Conservation (phyloP, 2,113 vertebrate genomes). For the Tragelaphus buxtoni region DNA sequence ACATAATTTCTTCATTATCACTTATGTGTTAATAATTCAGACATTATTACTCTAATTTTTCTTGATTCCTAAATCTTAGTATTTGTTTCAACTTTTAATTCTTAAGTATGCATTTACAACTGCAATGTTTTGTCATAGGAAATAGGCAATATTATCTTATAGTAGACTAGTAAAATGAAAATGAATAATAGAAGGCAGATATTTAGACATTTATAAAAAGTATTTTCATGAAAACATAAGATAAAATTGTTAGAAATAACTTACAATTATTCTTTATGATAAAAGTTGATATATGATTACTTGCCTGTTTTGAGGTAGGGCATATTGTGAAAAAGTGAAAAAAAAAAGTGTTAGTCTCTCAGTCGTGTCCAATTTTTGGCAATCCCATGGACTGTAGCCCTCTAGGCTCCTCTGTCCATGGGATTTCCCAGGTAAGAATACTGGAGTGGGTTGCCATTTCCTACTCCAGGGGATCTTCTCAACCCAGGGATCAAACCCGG, state of each 20-base stretch:
- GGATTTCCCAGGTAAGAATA: not conserved
- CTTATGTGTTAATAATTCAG: not conserved
- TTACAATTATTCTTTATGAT: not conserved
- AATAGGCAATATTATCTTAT: not conserved
- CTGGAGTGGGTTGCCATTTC: not conserved
- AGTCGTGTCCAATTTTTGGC: not conserved
- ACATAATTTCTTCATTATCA: not conserved
- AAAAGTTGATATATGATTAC: not conserved
- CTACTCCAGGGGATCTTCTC: not conserved
- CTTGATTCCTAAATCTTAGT: not conserved
- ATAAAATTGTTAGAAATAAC: not conserved
- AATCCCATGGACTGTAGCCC: not conserved
- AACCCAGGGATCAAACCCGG: not conserved
- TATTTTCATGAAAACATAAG: not conserved
- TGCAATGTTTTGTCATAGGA: not conserved
- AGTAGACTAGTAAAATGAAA: not conserved
- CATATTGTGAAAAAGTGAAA: not conserved
- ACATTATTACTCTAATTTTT: conserved; percentile 26
- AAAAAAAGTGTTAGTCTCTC: not conserved
- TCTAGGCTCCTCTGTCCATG: not conserved
- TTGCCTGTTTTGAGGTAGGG: not conserved
- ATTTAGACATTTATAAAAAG: not conserved
- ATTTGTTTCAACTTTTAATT: not conserved
- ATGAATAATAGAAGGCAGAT: not conserved
- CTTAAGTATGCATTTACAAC: not conserved